Percentiles rank a stretch among this genome's conserved stretches.
Evolutionary conservation across 1,140 invertebrate species (phyloP).

Genomic region (Drosophila seguyi): DNA sequence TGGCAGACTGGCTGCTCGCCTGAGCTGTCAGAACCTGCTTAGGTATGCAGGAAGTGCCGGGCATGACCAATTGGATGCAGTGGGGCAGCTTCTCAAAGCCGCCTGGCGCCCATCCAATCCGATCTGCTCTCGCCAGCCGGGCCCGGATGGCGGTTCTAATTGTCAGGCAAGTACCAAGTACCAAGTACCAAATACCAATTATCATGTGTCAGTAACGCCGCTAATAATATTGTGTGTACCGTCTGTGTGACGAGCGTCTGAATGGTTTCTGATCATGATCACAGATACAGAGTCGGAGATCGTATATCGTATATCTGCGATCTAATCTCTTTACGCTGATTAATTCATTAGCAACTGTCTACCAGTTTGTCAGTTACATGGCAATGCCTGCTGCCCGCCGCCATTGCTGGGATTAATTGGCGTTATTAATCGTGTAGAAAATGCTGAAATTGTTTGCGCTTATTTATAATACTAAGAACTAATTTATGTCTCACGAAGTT

Average conservation of each 20-base stretch:
- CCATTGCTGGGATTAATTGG: conserved; percentile 46
- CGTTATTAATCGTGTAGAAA: conserved; percentile 74
- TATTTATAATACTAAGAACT: conserved; percentile 62
- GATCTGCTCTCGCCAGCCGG: conserved; percentile 23
- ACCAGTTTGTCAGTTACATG: conserved; percentile 72
- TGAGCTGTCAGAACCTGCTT: conserved; percentile 39
- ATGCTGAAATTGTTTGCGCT: conserved; percentile 49
- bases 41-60: conserved; percentile 73
- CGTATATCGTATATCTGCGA: conserved; percentile 26
- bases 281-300: conserved; percentile 30
- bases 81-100: conserved; percentile 72
- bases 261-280: conserved; percentile 58
- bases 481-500: conserved; percentile 58
- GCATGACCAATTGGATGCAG: conserved; percentile 63
- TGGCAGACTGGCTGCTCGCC: conserved; percentile 1
- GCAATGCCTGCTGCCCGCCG: conserved; percentile 22
- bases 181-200: conserved; percentile 74
- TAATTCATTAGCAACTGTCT: conserved; percentile 79
- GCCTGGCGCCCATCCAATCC: conserved; percentile 59
- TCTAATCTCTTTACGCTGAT: conserved; percentile 55
- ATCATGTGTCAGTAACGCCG: conserved; percentile 76
- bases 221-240: conserved; percentile 52
- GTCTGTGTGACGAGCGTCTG: conserved; percentile 41
- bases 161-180: conserved; percentile 79
- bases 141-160: conserved; percentile 58